Percentiles rank a stretch among this genome's conserved stretches.
phyloP scores from a whole-genome alignment of 2,888 invertebrate genomes.

The Operophtera brumata region DNA sequence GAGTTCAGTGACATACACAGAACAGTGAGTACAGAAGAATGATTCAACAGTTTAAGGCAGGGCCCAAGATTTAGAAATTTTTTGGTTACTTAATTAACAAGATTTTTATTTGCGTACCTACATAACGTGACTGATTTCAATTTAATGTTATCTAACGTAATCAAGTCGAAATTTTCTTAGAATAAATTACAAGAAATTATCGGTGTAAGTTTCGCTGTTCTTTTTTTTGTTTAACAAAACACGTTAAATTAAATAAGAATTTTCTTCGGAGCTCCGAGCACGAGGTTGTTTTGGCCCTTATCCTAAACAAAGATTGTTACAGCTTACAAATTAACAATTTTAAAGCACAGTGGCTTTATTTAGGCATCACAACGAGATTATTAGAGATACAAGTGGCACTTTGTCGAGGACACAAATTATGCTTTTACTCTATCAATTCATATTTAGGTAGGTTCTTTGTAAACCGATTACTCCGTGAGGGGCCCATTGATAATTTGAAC shows the following conservation, averaged over 20 bases:
- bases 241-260: slow-evolving; percentile 21
- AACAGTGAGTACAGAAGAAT: too few relatives aligned
- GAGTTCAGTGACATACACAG: too few relatives aligned
- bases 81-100: too few relatives aligned
- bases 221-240: slow-evolving; percentile 22
- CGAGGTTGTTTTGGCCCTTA: slow-evolving; percentile 39
- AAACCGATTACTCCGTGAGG: too few relatives aligned
- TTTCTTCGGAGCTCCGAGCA: slow-evolving; percentile 34
- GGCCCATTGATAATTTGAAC: too few relatives aligned
- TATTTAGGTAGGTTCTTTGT: too few relatives aligned
- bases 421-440: neutral
- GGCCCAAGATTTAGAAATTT: too few relatives aligned
- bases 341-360: slow-evolving; percentile 64
- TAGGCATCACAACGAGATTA: slow-evolving; percentile 46
- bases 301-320: slow-evolving; percentile 64
- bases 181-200: neutral
- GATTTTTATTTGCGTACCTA: too few relatives aligned
- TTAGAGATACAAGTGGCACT: slow-evolving; percentile 40
- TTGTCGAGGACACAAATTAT: slow-evolving; percentile 16
- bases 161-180: too few relatives aligned
- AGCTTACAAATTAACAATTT: slow-evolving; percentile 60
- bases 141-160: too few relatives aligned
- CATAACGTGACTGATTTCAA: too few relatives aligned
- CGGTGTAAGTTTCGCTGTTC: neutral
- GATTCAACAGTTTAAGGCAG: too few relatives aligned